These are phyloP conservation scores for Coregonus ussuriensis DNA, from an alignment of 2,797 vertebrate genomes.

Conservation along the genomic window DNA sequence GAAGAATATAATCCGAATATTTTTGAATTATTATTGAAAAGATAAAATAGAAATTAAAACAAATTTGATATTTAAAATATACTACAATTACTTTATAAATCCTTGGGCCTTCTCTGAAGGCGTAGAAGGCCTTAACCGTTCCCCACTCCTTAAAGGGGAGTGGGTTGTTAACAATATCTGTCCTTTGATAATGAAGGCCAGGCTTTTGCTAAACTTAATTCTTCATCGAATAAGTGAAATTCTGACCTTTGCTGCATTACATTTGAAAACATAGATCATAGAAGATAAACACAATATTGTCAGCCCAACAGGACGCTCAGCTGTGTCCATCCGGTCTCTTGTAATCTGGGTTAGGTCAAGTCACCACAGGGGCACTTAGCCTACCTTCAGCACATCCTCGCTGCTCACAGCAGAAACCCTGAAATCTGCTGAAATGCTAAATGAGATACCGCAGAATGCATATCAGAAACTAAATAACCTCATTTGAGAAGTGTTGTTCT, in stretches of 20 bases:
- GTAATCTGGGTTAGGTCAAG: constrained; percentile 2
- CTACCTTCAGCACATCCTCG: not conserved
- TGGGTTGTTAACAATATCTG: not conserved
- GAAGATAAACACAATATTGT: not conserved
- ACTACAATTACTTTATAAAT: no score
- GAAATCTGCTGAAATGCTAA: not conserved
- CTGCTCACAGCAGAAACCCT: not conserved
- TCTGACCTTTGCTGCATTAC: not conserved
- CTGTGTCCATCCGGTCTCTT: not conserved
- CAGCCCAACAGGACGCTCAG: not conserved
- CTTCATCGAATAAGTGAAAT: not conserved
- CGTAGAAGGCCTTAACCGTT: no score
- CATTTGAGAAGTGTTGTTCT: constrained; percentile 24
- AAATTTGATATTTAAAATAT: no score
- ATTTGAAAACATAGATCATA: not conserved
- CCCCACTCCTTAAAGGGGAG: not conserved
- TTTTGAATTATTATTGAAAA: no score
- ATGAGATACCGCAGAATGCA: not conserved
- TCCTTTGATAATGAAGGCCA: not conserved
- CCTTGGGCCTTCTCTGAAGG: no score
- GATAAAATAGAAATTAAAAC: no score
- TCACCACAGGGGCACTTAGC: not conserved
- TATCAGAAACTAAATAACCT: not conserved
- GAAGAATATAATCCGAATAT: no score
- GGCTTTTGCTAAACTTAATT: not conserved